Evolutionary conservation across 64 coral and sea anemone species (phyloP), one percentile per base, ranked within the genome.

Genomic region (Pocillopora damicornis): DNA sequence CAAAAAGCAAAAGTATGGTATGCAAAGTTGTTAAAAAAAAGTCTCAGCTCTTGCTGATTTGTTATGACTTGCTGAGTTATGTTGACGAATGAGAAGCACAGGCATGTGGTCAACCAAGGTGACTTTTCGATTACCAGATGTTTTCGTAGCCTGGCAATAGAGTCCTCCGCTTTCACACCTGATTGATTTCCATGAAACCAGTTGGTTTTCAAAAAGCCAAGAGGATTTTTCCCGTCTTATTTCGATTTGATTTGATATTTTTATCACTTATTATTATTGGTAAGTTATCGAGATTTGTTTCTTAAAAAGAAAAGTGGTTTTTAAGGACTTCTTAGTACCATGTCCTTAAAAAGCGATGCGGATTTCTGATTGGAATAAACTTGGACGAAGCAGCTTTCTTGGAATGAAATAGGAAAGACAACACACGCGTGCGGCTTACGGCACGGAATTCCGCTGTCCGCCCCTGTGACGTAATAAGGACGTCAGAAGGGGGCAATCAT

Each of bases 401-500:
- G 2, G 10, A 9, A 0, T 26, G 81, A 38, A 60, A 30, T 57
- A 51, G 15, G 45, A 9, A 7, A 35, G 65, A 42, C 69, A 57
- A 37, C 1, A 71, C 67, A 23, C 25, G 67, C 17, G 38, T 57
- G 23, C 56, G 58, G 60, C 56, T 20, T 61, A 61, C 1, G 25
- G 30, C 14, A 71, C 63, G 81, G 81, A 85, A 42, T 65, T 85
- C 81, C 65, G 56, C 11, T 2, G 51, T 25, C 58, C 59, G 60
- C 56, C 51, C 58, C 20, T 11, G 77, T 68, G 14, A 13, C 65
- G 81, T 72, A 17, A 67, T n/a, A 26, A 63, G 36, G 37, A 85
- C 81, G 81, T 85, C 81, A 85, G 10, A 45, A 13, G 64, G 72
- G 42, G 69, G 35, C 67, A 67, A 67, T 68, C 61, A 81, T 51